Evolutionary conservation across 2,888 invertebrate genomes (phyloP).

Genomic region (Drosophila limbata): DNA sequence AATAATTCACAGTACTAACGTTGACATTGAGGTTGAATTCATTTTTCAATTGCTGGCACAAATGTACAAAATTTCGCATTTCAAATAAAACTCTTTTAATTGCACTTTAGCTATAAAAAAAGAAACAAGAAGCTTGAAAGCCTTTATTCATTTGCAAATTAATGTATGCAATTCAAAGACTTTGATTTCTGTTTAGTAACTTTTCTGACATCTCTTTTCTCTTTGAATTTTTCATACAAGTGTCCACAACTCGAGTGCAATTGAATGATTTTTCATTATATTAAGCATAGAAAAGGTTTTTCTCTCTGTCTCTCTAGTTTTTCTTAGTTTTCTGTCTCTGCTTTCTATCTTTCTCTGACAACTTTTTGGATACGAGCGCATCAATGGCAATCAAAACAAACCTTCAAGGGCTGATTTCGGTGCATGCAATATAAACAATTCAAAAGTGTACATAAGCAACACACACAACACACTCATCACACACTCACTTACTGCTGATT

Average conservation of each 20-base stretch:
- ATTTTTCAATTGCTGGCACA: slow-evolving; percentile 1
- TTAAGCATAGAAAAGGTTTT: slow-evolving; percentile 36
- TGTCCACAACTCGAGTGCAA: slow-evolving; percentile 51
- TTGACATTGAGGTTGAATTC: slow-evolving; percentile 1
- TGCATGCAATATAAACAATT: slow-evolving; percentile 73
- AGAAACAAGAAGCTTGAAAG: slow-evolving; percentile 15
- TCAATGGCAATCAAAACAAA: slow-evolving; percentile 80
- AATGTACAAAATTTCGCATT: background rate
- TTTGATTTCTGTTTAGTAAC: slow-evolving; percentile 15
- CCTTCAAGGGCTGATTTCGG: slow-evolving; percentile 77
- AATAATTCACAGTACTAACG: background rate
- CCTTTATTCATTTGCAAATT: slow-evolving; percentile 27
- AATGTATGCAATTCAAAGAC: slow-evolving; percentile 30
- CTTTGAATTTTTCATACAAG: background rate
- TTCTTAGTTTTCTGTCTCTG: slow-evolving; percentile 4
- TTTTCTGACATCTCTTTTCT: slow-evolving; percentile 21
- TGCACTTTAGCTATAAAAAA: slow-evolving; percentile 8
- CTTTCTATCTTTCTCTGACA: slow-evolving; percentile 34
- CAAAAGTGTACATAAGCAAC: slow-evolving; percentile 50
- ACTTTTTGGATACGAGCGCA: slow-evolving; percentile 61
- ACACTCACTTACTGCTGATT: slow-evolving; percentile 27
- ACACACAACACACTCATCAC: slow-evolving; percentile 8
- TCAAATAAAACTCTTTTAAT: slow-evolving; percentile 20
- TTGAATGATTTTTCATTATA: slow-evolving; percentile 77
- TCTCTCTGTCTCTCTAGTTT: slow-evolving; percentile 8